Percentiles rank a stretch among this genome's conserved stretches.
These are phyloP conservation scores for Labrus mixtus DNA, from an alignment of 2,113 vertebrate species.

Conservation along the genomic window DNA sequence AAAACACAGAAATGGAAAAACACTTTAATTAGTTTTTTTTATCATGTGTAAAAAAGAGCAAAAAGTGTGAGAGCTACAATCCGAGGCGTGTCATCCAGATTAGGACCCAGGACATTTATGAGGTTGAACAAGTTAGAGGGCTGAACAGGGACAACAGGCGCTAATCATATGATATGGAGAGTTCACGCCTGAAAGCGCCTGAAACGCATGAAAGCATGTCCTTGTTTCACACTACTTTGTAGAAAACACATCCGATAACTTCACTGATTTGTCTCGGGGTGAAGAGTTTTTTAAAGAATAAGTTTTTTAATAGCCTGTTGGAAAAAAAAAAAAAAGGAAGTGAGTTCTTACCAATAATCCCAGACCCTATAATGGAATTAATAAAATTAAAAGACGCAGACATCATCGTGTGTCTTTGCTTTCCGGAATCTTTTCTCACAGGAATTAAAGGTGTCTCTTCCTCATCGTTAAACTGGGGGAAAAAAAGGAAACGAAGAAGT, in stretches of 20 bases:
- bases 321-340: not conserved
- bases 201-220: constrained; percentile 32
- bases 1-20: too few species aligned
- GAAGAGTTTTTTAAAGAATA: not conserved
- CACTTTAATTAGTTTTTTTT: too few species aligned
- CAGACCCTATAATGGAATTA: constrained; percentile 96
- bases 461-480: constrained; percentile 64
- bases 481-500: not conserved
- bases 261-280: not conserved
- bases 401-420: constrained; percentile 76
- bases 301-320: too few species aligned
- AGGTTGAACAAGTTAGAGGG: constrained; percentile 51
- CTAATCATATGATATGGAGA: constrained; percentile 73
- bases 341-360: constrained; percentile 88
- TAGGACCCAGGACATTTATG: constrained; percentile 9
- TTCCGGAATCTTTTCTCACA: constrained; percentile 60
- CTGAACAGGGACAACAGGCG: constrained; percentile 50
- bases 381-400: constrained; percentile 93
- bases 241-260: not conserved
- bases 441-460: constrained; percentile 83
- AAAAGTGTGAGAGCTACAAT: too few species aligned
- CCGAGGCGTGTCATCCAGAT: not conserved
- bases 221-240: constrained; percentile 26
- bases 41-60: too few species aligned
- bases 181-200: constrained; percentile 40